Percentiles rank a stretch among this genome's conserved stretches.
phyloP scores from a whole-genome alignment of 2,113 vertebrate species.

The Sporophila hypoxantha region DNA sequence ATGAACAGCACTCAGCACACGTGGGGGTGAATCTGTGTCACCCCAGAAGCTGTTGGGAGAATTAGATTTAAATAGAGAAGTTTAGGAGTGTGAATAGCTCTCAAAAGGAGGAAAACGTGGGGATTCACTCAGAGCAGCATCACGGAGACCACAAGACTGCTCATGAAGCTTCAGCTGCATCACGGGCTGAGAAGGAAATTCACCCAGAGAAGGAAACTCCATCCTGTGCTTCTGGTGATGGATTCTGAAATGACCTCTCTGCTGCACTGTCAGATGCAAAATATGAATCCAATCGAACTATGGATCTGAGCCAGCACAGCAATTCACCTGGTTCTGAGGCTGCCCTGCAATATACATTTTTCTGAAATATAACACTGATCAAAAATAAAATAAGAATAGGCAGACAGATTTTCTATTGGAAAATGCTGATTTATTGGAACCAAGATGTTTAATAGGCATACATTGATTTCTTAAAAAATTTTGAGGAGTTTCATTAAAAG shows the following conservation, averaged over 20 bases:
- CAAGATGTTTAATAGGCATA: slow-evolving; percentile 11
- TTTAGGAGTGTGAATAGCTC: neutral
- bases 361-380: slow-evolving; percentile 52
- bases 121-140: neutral
- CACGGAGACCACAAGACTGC: neutral
- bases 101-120: neutral
- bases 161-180: neutral
- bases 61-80: neutral
- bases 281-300: slow-evolving; percentile 29
- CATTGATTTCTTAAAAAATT: slow-evolving; percentile 15
- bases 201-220: neutral
- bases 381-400: slow-evolving; percentile 56
- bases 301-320: slow-evolving; percentile 25
- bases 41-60: neutral
- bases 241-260: slow-evolving; percentile 16
- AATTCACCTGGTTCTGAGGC: slow-evolving; percentile 43
- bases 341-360: slow-evolving; percentile 18
- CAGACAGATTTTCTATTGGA: slow-evolving; percentile 47
- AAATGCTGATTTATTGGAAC: slow-evolving; percentile 52
- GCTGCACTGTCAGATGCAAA: slow-evolving; percentile 37
- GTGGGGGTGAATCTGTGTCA: neutral
- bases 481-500: slow-evolving; percentile 4
- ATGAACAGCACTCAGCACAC: rapidly evolving
- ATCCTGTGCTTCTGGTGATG: neutral
- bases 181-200: neutral